These are phyloP conservation scores for Galbula dea DNA, from an alignment of 2,113 vertebrate species.

Conservation along the genomic window DNA sequence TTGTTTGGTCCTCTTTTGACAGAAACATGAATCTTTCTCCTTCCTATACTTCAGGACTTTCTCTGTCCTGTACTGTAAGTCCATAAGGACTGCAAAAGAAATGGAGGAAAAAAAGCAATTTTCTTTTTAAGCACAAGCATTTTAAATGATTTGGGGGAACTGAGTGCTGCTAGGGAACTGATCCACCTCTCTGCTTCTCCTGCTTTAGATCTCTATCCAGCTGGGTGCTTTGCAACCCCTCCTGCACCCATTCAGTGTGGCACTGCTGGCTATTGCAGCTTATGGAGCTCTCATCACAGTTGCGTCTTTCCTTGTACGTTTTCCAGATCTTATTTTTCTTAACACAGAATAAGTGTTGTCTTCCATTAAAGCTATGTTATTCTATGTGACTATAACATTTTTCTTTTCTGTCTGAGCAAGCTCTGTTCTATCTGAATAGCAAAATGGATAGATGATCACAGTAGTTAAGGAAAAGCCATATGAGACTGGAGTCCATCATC, in stretches of 20 bases:
- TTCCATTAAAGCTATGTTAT: neutral
- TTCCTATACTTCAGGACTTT: neutral
- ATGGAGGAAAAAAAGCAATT: accelerated
- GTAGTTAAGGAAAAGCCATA: neutral
- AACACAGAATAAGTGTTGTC: neutral
- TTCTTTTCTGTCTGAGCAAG: constrained; percentile 4
- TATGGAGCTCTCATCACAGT: accelerated
- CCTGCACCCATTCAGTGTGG: neutral
- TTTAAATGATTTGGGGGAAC: accelerated
- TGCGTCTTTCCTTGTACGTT: neutral
- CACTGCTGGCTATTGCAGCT: neutral
- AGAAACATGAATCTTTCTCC: neutral
- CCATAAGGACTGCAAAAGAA: neutral
- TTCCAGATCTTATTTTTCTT: neutral
- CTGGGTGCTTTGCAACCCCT: neutral
- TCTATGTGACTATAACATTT: neutral
- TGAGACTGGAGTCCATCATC: constrained; percentile 5
- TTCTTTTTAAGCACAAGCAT: neutral
- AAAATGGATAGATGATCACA: neutral
- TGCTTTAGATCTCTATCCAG: neutral
- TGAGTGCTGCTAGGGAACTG: neutral
- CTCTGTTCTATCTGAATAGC: neutral
- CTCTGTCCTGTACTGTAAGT: neutral
- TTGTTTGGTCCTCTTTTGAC: neutral
- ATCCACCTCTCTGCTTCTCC: neutral